These are phyloP conservation scores for Centropus unirufus DNA, from an alignment of 2,113 vertebrate genomes.

Conservation along the genomic window DNA sequence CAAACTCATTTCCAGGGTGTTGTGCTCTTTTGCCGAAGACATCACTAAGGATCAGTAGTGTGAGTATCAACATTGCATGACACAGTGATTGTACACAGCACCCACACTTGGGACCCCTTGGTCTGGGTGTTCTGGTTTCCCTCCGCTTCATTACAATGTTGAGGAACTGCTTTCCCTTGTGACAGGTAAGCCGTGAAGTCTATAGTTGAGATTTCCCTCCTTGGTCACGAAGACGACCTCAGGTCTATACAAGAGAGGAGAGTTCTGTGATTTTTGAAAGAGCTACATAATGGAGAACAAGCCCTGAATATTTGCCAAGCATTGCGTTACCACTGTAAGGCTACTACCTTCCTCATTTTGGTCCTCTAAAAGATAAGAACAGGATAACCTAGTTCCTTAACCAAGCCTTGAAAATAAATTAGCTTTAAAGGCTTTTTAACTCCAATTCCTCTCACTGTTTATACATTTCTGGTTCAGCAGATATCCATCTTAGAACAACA, in stretches of 20 bases:
- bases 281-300: background rate
- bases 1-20: background rate
- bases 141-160: fast-evolving
- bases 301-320: background rate
- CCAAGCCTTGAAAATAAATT: background rate
- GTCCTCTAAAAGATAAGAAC: background rate
- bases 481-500: background rate
- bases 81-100: background rate
- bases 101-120: background rate
- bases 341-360: background rate
- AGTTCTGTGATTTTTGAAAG: background rate
- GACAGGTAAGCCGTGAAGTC: fast-evolving
- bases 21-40: background rate
- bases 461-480: background rate
- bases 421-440: background rate
- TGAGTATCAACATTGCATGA: background rate
- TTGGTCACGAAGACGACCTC: background rate
- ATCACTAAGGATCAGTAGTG: background rate
- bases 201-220: background rate
- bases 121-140: background rate
- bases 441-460: background rate
- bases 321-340: fast-evolving
- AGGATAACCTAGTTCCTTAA: background rate
- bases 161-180: background rate
- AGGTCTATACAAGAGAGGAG: background rate